phyloP scores from a whole-genome alignment of 2,113 vertebrate species.

The Carettochelys insculpta region DNA sequence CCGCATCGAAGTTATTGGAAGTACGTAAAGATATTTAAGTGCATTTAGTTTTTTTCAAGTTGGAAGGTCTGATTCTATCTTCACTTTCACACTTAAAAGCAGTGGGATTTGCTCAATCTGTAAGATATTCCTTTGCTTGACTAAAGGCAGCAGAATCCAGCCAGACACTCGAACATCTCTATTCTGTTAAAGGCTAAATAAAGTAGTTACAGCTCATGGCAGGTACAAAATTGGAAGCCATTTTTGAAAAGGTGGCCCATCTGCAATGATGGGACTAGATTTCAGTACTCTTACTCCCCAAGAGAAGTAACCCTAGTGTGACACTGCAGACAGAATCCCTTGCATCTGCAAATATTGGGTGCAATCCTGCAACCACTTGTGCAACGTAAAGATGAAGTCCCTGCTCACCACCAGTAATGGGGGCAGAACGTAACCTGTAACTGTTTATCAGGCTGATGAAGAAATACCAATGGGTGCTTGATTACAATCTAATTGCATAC shows the following conservation, averaged over 20 bases:
- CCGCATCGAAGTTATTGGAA: fast-evolving
- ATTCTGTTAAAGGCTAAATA: not conserved
- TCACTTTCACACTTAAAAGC: not conserved
- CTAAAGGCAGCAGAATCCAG: not conserved
- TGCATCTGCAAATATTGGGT: not conserved
- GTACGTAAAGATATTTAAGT: not conserved
- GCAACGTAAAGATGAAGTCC: not conserved
- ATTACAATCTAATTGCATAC: not conserved
- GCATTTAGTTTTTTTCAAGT: not conserved
- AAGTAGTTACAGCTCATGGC: not conserved
- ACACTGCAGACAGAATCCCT: not conserved
- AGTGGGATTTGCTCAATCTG: not conserved
- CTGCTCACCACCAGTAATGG: not conserved
- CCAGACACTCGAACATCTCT: not conserved
- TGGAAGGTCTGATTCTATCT: not conserved
- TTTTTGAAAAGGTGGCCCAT: not conserved
- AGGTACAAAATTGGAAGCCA: not conserved
- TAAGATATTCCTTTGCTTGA: not conserved
- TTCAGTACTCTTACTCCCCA: no score
- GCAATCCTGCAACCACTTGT: not conserved
- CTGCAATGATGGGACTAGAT: not conserved
- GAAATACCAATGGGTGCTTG: not conserved
- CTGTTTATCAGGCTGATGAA: not conserved
- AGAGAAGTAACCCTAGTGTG: no score
- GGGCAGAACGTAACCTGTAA: not conserved